Base-by-base conservation (phyloP, 1,140 invertebrate species). In the Babylonia areolata region DNA sequence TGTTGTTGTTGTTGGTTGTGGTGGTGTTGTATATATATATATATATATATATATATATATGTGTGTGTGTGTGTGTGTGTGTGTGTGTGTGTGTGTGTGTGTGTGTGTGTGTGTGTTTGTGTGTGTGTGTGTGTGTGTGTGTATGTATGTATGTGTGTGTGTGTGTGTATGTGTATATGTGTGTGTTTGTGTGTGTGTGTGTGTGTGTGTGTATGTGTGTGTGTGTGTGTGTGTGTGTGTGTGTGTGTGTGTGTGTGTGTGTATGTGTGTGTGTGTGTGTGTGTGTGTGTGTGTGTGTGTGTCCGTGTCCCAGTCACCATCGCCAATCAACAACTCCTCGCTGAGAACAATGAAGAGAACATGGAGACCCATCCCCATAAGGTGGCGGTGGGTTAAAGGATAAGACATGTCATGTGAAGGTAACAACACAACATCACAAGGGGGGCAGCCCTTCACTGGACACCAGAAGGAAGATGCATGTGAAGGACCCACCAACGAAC, bases 201-300 rank as follows among this genome's bases (percentile, higher is more conserved):
- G 64, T 69, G 6, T 1, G 9, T 73, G 5, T 35, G 71, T 73
- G 17, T 73, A 9, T 35, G 11, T 35, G 0, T 20, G 31, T 37
- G 31, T 37, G 20, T 73, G 31, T 35, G n/a, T 73, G 31, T 73
- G 31, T 73, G n/a, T 73, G 11, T 73, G 71, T 73, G n/a, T 35
- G 71, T 73, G n/a, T 73, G 71, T 33, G 71, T 35, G 31, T 73
- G n/a, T 73, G 71, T 73, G n/a, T 69, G 64, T 69, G 64, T 69
- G 64, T 69, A 23, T 69, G 64, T 69, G 64, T 69, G 64, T 69
- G 64, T 69, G 64, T 69, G 64, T 69, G 64, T 69, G 64, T 69
- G 64, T 69, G 64, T n/a, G 64, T 69, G 28, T 69, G 64, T 69
- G 64, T 69, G 64, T 69, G 64, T n/a, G 64, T 69, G 64, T 69